Evolutionary conservation across 2,113 vertebrate genomes (phyloP), one percentile per base, ranked within the genome.

Genomic region (Cyanoramphus novaezelandiae): DNA sequence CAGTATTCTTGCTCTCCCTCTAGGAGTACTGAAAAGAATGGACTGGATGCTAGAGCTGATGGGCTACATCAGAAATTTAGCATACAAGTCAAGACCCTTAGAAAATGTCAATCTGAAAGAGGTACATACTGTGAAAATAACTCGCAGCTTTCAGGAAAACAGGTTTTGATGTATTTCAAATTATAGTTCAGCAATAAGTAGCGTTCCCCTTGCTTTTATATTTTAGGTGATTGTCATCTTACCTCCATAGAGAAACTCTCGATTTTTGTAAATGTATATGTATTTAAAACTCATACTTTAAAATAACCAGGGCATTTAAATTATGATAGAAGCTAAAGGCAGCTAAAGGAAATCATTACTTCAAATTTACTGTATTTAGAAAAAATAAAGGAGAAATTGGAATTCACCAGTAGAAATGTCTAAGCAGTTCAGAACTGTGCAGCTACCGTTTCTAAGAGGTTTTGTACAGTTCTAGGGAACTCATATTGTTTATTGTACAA

Each of bases 31-130:
- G 47, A 99, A 98, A 94, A 98, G 99, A 95, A 97, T 99, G 98
- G 98, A 99, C 55, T 99, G 99, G 99, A 98, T 99, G 25, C 97
- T 99, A 94, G 98, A 99, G 90, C 94, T 99, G 76, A 99, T 99
- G 99, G 99, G 99, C 67, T 98, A 98, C 79, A 98, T 99, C 57
- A 98, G 98, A 93, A 99, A 98, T 29, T 79, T 98, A 39, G 98
- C 98, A 0, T 98, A 98, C 33, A 98, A 98, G 44, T 95, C 98
- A 50, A 90, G 91, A 6, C 4, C 96, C 3, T 50, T 98, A 72
- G 41, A 96, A n/a, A 98, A 97, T 62, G 94, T 94, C 46, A 55
- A 97, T 90, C 82, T 96, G 31, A 97, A 97, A 74, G 92, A 98
- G 99, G 99, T 99, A 98, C 2, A 47, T 86, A 31, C 59, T 90